phyloP scores from a whole-genome alignment of 1,140 invertebrate species.

The Charaxes varanes region DNA sequence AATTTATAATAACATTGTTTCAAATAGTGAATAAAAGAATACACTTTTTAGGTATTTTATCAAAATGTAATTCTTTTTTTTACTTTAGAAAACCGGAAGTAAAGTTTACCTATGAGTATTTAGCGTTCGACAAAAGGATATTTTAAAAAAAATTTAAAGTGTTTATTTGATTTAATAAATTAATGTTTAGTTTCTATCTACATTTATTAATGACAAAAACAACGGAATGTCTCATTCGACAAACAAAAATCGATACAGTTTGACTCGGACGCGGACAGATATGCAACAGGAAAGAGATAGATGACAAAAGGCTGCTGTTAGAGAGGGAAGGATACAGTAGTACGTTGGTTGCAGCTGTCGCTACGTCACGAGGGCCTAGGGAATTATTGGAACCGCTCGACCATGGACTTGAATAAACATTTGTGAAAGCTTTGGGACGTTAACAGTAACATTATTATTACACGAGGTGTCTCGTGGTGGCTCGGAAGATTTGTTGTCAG shows the following conservation, averaged over 20 bases:
- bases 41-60: too few species aligned
- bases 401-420: constrained; percentile 33
- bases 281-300: constrained; percentile 32
- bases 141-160: too few species aligned
- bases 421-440: constrained; percentile 16
- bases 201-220: too few species aligned
- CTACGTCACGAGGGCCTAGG: constrained; percentile 50
- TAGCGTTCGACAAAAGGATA: too few species aligned
- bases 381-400: constrained; percentile 42
- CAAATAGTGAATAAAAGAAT: too few species aligned
- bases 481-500: not conserved
- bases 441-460: constrained; percentile 20
- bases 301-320: constrained; percentile 13
- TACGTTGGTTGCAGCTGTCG: constrained; percentile 65
- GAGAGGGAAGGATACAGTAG: constrained; percentile 34
- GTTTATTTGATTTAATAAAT: too few species aligned
- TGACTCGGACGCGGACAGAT: constrained; percentile 27
- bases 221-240: constrained; percentile 7
- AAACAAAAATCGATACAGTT: constrained; percentile 47
- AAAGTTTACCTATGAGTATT: too few species aligned
- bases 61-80: too few species aligned
- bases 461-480: not conserved
- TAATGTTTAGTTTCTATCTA: too few species aligned
- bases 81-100: too few species aligned
- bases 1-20: too few species aligned